Percentiles rank a stretch among this genome's conserved stretches.
phyloP scores from a whole-genome alignment of 1,140 invertebrate species.

The Apis cerana region DNA sequence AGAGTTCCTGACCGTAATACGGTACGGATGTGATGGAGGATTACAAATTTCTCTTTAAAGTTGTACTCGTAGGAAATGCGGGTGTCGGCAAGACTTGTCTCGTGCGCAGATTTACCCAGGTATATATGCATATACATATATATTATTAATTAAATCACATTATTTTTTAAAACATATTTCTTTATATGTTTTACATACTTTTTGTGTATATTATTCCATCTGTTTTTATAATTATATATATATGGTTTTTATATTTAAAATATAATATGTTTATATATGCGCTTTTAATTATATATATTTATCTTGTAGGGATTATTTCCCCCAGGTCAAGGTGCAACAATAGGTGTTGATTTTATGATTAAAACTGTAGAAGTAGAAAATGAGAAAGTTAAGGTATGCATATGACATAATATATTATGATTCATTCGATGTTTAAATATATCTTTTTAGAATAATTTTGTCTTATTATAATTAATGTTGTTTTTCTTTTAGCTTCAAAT shows the following conservation, averaged over 20 bases:
- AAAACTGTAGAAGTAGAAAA: conserved; percentile 99
- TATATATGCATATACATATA: conserved; percentile 57
- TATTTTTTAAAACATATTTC: neutral
- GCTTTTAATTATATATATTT: neutral
- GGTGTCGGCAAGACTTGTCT: conserved; percentile 97
- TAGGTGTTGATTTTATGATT: conserved; percentile 99
- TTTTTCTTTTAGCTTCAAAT: conserved; percentile 91
- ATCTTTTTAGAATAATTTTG: conserved; percentile 13
- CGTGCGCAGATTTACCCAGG: conserved; percentile 93
- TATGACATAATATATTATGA: conserved; percentile 36
- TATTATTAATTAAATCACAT: neutral
- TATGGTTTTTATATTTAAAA: neutral
- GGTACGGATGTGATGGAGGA: conserved; percentile 90
- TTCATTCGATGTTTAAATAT: conserved; percentile 1
- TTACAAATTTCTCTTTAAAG: conserved; percentile 99
- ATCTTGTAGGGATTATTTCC: conserved; percentile 91
- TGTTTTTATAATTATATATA: neutral
- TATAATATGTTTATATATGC: neutral
- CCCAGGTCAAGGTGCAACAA: conserved; percentile 98
- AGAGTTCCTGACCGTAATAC: conserved; percentile 27
- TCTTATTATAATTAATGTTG: neutral
- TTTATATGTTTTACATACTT: neutral
- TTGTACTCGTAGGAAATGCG: conserved; percentile 96
- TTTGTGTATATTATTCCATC: neutral
- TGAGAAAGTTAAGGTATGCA: conserved; percentile 96